phyloP scores from a whole-genome alignment of 2,888 invertebrate species.

The Plagodis pulveraria region DNA sequence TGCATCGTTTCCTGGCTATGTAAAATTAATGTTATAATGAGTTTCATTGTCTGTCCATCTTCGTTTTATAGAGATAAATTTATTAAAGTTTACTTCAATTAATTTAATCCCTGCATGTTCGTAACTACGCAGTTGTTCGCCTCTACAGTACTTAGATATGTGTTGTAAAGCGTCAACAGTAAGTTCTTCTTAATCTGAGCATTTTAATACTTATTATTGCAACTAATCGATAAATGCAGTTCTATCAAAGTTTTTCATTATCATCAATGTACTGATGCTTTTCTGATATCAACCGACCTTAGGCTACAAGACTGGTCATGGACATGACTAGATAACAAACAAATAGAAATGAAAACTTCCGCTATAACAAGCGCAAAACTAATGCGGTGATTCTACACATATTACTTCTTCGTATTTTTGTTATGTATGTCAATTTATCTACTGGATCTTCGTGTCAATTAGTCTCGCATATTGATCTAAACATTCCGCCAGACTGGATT shows the following conservation, averaged over 20 bases:
- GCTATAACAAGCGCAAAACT: slow-evolving; percentile 8
- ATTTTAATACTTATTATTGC: not conserved
- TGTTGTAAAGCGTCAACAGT: no score
- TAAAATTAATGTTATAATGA: no score
- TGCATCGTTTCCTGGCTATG: not conserved
- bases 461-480: slow-evolving; percentile 3
- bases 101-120: no score
- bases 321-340: slow-evolving; percentile 50
- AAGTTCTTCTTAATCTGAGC: not conserved
- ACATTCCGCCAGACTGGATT: slow-evolving; percentile 13
- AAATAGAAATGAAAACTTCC: slow-evolving; percentile 33
- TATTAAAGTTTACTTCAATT: not conserved
- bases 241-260: slow-evolving; percentile 4
- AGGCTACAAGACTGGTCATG: slow-evolving; percentile 58
- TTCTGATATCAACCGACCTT: slow-evolving; percentile 46
- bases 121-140: no score
- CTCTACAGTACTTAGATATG: no score
- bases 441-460: not conserved
- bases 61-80: not conserved
- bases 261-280: slow-evolving; percentile 39
- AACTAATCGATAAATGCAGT: no score
- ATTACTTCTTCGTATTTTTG: no score
- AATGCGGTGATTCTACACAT: no score
- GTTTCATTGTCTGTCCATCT: no score
- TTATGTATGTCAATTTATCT: no score